phyloP scores from a whole-genome alignment of 2,113 vertebrate species.

The Murina feae region DNA sequence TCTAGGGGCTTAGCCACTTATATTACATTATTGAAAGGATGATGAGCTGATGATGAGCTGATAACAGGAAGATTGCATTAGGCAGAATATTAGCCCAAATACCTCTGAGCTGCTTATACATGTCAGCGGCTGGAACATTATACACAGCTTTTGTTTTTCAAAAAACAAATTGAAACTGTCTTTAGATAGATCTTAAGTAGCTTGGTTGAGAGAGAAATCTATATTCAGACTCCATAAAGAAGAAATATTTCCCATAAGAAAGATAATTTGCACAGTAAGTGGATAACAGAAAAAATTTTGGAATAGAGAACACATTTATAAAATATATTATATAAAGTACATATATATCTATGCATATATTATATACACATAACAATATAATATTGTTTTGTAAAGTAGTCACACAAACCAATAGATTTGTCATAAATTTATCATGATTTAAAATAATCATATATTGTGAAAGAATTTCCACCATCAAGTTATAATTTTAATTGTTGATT shows the following conservation, averaged over 20 bases:
- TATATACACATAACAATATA: not conserved
- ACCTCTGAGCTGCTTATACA: not conserved
- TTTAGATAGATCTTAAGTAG: not conserved
- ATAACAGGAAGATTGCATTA: slow-evolving; percentile 48
- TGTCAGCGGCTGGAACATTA: not conserved
- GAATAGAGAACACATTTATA: not conserved
- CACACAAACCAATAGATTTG: not conserved
- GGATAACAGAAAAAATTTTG: not conserved
- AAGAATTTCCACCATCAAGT: not conserved
- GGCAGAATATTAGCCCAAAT: slow-evolving; percentile 43
- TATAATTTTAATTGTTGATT: not conserved
- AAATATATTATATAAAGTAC: not conserved
- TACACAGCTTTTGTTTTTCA: not conserved
- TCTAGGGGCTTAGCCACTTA: slow-evolving; percentile 39
- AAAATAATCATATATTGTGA: slow-evolving; percentile 16
- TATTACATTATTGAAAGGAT: slow-evolving; percentile 57
- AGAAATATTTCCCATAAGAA: not conserved
- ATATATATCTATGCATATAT: not conserved
- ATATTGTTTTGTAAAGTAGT: not conserved
- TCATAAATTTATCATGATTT: slow-evolving; percentile 27
- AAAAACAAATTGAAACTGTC: slow-evolving; percentile 29
- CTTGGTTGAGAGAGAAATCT: not conserved
- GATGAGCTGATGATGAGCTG: slow-evolving; percentile 19
- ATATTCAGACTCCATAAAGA: not conserved
- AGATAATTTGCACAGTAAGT: not conserved